Evolutionary conservation across 2,888 invertebrate species (phyloP).

Genomic region (Odontomyia ornata): DNA sequence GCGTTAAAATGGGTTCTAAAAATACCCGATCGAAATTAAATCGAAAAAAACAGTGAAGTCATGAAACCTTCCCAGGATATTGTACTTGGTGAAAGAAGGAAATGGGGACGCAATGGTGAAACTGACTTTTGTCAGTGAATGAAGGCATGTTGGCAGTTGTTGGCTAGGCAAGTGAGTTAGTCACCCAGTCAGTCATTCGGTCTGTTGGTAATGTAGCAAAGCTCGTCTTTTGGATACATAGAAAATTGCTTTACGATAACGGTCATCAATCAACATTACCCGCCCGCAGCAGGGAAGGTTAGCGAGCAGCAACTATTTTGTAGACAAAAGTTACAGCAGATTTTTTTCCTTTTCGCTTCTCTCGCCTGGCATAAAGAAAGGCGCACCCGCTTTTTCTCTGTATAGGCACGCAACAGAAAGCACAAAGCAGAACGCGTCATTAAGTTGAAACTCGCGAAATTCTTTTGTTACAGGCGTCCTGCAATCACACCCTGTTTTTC

Average conservation of each 20-base stretch:
- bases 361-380: background rate
- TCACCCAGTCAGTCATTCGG: too few relatives aligned
- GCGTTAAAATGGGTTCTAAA: too few relatives aligned
- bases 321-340: background rate
- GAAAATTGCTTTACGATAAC: conserved; percentile 30
- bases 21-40: too few relatives aligned
- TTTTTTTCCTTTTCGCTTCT: background rate
- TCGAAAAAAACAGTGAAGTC: too few relatives aligned
- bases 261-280: conserved; percentile 37
- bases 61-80: too few relatives aligned
- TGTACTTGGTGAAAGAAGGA: too few relatives aligned
- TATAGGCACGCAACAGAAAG: conserved; percentile 1
- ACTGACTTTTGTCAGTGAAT: too few relatives aligned
- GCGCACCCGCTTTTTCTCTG: background rate
- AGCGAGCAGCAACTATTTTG: background rate
- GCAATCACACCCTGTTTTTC: conserved; percentile 1
- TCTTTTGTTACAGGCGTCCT: background rate
- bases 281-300: background rate
- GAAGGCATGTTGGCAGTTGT: too few relatives aligned
- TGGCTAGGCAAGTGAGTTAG: too few relatives aligned
- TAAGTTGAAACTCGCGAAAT: conserved; percentile 6
- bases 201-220: too few relatives aligned
- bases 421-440: conserved; percentile 1
- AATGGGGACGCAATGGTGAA: too few relatives aligned
- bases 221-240: background rate